A percentile compares a stretch with the other conserved stretches of the same genome.
Conservation (phyloP, 2,797 vertebrate genomes). For the Chaunax sp. region DNA sequence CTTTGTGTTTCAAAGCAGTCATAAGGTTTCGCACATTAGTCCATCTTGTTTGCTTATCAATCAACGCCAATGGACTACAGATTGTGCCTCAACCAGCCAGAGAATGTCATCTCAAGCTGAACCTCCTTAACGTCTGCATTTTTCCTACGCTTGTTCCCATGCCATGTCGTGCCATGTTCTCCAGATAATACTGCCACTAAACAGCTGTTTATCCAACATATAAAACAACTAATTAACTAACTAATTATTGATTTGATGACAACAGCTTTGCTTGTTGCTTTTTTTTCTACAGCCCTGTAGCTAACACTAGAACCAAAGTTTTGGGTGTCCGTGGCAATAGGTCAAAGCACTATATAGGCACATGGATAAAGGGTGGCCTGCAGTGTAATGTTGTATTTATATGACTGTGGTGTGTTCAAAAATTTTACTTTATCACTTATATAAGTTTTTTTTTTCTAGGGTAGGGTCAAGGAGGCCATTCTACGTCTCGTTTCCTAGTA, state of each 20-base stretch:
- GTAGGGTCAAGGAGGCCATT: no score
- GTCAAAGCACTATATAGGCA: not conserved
- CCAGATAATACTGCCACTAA: not conserved
- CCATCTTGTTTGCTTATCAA: not conserved
- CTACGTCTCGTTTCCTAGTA: no score
- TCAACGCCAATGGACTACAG: not conserved
- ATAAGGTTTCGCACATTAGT: not conserved
- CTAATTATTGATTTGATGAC: no score
- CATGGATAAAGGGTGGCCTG: not conserved
- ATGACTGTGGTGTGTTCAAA: not conserved
- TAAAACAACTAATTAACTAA: not conserved
- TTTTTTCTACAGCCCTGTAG: not conserved
- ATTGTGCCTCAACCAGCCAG: not conserved
- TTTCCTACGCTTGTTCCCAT: conserved; percentile 3
- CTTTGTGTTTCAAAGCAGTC: conserved; percentile 5
- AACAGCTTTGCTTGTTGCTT: no score
- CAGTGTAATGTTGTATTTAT: not conserved
- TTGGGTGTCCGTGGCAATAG: not conserved
- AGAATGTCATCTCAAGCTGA: not conserved
- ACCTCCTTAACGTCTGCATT: not conserved
- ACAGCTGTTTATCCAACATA: conserved; percentile 8
- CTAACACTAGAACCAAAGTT: not conserved
- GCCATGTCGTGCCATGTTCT: not conserved
- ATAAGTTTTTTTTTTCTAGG: no score
- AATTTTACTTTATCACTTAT: not conserved